A percentile compares a stretch with the other conserved stretches of the same genome.
Evolutionary conservation across 37 sponge, comb jelly and placozoan genomes (phyloP).

Genomic region (Petrosia ficiformis): DNA sequence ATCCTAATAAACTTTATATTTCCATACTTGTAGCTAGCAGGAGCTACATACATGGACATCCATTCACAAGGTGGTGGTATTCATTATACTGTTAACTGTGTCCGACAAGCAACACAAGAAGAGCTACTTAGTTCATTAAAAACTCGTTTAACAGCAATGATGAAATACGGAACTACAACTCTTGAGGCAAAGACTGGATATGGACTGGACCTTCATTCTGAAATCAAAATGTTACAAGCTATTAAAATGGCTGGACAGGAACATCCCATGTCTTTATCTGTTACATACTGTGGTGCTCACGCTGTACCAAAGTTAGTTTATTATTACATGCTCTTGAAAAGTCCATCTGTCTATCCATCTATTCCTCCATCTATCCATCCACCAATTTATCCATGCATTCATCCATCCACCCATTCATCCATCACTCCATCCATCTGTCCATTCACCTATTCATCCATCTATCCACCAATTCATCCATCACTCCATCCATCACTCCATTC

Average conservation of each 20-base stretch:
- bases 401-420: too few species aligned
- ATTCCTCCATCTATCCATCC: too few species aligned
- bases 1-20: not conserved
- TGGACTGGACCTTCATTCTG: constrained; percentile 89
- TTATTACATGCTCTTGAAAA: too few species aligned
- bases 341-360: too few species aligned
- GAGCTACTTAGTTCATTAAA: constrained; percentile 56
- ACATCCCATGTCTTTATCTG: constrained; percentile 80
- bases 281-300: constrained; percentile 98
- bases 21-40: constrained; percentile 60
- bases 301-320: constrained; percentile 80
- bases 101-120: constrained; percentile 60
- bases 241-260: constrained; percentile 74
- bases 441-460: too few species aligned
- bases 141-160: constrained; percentile 67
- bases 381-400: too few species aligned
- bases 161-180: constrained; percentile 83
- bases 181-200: constrained; percentile 98
- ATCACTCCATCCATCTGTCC: too few species aligned
- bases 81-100: constrained; percentile 83
- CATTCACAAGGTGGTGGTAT: constrained; percentile 96
- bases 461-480: too few species aligned
- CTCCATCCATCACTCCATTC: too few species aligned
- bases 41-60: constrained; percentile 97
- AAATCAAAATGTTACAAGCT: constrained; percentile 89